Base-by-base conservation (phyloP, 2,113 vertebrate genomes). In the Podarcis cretensis region DNA sequence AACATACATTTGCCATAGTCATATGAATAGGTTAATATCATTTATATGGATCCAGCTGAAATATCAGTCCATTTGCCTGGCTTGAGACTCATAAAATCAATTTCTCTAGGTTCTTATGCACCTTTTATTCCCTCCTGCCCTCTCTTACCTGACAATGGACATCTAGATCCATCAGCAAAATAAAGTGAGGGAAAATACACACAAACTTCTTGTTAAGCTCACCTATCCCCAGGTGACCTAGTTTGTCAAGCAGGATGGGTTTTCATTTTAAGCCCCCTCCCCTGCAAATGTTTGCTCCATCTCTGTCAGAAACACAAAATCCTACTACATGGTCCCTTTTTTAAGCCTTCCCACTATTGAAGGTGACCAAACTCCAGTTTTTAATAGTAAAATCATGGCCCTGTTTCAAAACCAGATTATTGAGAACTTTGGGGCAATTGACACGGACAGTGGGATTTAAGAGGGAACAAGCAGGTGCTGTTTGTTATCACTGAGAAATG, bases 1-100 rank as follows among this genome's bases (percentile, higher is more conserved):
- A 75, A 77, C 59, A 88, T 83, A 71, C 66, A 81, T 87, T 87
- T 73, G 77, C 68, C 37, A 35, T 66, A 88, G n/a, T 37, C 83
- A 59, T 83, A 88, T 83, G 81, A 88, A 83, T 88, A 88, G 87
- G 81, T 88, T 83, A 88, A 83, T 77, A 54, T 77, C 40, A 83
- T 83, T 88, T 83, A 78, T 83, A 83, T 88, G 40, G 81, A 88
- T 83, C 74, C 59, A 76, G 81, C 71, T 35, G 71, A 83, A 88
- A 88, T 88, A 88, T 66, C 81, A 88, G 65, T 83, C 65, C 74
- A 66, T 83, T 83, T 83, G 81, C n/a, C 40, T 76, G 21, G 40
- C 63, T 69, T 83, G 37, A 88, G 80, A 30, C 71, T 77, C 74
- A 66, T 83, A 83, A 75, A 82, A 83, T 82, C 20, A 23, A 54